These are phyloP conservation scores for Neoascia interrupta DNA, from an alignment of 2,888 invertebrate species.

Conservation along the genomic window DNA sequence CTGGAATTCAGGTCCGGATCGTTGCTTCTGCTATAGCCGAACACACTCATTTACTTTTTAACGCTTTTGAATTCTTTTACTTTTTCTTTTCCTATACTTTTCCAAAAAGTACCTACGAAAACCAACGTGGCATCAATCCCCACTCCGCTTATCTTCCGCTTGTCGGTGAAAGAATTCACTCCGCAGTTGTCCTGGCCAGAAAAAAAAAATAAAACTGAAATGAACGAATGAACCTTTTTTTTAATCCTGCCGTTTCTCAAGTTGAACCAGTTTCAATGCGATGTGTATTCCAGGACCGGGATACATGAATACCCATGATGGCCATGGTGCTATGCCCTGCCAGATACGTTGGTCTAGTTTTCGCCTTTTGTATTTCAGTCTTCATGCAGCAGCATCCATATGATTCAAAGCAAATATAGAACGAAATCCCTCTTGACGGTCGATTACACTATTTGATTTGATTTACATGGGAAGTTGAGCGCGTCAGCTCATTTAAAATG, in stretches of 20 bases:
- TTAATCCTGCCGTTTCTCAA: conserved; percentile 1
- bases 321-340: not conserved
- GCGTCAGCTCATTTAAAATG: conserved; percentile 11
- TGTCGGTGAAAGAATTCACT: not conserved
- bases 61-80: not conserved
- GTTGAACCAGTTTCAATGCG: conserved; percentile 5
- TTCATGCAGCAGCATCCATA: not conserved
- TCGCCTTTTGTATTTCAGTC: not conserved
- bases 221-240: not conserved
- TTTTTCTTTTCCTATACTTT: not conserved
- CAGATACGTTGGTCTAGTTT: not conserved
- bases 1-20: conserved; percentile 12
- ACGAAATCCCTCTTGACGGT: not conserved
- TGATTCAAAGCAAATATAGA: not conserved
- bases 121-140: conserved; percentile 21
- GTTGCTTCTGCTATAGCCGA: no score
- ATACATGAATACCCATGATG: conserved; percentile 1
- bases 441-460: conserved; percentile 14
- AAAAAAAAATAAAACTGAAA: not conserved
- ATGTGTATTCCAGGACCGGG: no score
- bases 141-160: not conserved
- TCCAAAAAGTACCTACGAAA: not conserved
- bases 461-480: conserved; percentile 12
- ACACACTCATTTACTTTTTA: no score
- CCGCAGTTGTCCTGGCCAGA: not conserved